Evolutionary conservation across 2,888 invertebrate species (phyloP).

Genomic region (Hymenopus coronatus): DNA sequence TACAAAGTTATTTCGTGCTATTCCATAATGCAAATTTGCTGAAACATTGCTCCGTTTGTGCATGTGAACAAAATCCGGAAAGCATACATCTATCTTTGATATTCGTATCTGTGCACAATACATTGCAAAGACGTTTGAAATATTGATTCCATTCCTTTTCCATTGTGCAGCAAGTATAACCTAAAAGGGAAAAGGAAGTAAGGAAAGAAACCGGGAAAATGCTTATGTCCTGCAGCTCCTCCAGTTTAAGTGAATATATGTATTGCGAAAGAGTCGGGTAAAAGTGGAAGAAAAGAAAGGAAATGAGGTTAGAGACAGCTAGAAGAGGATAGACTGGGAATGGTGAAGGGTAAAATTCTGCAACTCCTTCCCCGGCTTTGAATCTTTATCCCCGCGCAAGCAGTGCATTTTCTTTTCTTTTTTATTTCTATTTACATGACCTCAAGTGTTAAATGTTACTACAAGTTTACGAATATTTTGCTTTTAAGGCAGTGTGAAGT

Average conservation of each 20-base stretch:
- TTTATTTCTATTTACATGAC: too few species aligned
- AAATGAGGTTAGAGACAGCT: neutral
- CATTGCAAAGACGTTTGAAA: neutral
- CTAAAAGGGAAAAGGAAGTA: neutral
- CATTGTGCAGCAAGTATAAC: neutral
- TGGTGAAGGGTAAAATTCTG: too few species aligned
- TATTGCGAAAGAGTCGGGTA: neutral
- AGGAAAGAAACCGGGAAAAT: neutral
- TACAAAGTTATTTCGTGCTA: too few species aligned
- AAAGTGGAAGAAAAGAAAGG: neutral
- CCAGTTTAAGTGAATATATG: neutral
- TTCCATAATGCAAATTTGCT: too few species aligned
- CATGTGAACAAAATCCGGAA: neutral
- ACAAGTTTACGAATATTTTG: too few species aligned
- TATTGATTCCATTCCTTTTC: neutral
- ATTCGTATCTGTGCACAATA: neutral
- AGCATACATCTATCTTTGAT: neutral
- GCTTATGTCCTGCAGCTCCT: neutral
- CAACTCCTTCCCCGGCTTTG: too few species aligned
- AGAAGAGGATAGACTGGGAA: neutral
- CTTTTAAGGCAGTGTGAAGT: too few species aligned
- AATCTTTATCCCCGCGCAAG: too few species aligned
- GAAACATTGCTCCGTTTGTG: neutral
- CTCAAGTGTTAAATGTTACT: too few species aligned
- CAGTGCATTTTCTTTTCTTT: too few species aligned